Base-by-base conservation (phyloP, 2,113 vertebrate genomes). In the Mobula birostris region DNA sequence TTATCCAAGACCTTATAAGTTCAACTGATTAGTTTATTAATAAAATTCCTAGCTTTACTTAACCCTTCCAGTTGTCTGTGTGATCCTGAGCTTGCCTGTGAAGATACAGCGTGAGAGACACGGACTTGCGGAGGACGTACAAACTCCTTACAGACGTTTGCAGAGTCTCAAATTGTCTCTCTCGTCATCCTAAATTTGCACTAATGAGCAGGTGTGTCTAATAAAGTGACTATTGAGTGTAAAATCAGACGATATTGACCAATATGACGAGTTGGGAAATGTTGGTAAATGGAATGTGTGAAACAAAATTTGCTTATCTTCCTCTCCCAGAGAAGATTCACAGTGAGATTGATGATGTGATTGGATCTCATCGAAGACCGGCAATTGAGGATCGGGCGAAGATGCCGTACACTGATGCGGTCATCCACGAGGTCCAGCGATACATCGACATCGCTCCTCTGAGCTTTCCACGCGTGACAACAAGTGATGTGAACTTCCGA, bases 271-370 rank as follows among this genome's bases (percentile, higher is more conserved):
- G 74, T 76, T 19, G 21, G 24, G 29, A 19, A 76, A 76, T 76
- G 74, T 76, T 76, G 21, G 74, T 27, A 76, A 76, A 76, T 76
- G 74, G 29, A 76, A 76, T 76, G 29, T 76, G 29, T 76, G 21
- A 27, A 36, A 80, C 36, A 17, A 27, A 17, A 80, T 80, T 36
- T 36, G 36, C 0, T 36, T 24, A 4, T 7, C 58, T 17, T 5
- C 48, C 61, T 70, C 8, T 48, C 12, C 5, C 94, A 96, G 95
- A 63, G 2, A 92, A 90, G 56, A 29, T 94, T 21, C 40, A 95
- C 9, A 63, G 56, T 48, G 94, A 95, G 80, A 94, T 11, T 21
- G 88, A 95, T 0, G 8, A 0, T 27, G 63, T 66, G 1, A 58
- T 95, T 7, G 85, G 94, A 6, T 21, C 11, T 70, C 29, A 63